Percentiles rank a stretch among this genome's conserved stretches.
phyloP scores from a whole-genome alignment of 1,140 invertebrate genomes.

The Archivesica marissinica region DNA sequence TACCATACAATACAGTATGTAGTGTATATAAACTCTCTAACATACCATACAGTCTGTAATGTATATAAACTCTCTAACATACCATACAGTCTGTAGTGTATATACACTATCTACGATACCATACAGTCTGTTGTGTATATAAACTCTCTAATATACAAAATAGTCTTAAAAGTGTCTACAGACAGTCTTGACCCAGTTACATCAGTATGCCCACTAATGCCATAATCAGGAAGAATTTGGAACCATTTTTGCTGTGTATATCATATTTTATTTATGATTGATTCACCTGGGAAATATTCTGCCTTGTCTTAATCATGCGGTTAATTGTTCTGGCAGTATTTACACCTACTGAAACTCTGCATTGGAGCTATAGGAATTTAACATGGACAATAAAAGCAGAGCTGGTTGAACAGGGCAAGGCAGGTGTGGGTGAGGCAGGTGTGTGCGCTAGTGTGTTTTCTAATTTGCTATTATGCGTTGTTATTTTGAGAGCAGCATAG shows the following conservation, averaged over 20 bases:
- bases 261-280: neutral
- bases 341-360: neutral
- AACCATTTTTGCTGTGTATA: neutral
- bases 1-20: too few species aligned
- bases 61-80: neutral
- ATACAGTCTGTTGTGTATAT: neutral
- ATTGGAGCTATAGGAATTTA: neutral
- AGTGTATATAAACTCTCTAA: too few species aligned
- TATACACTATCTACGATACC: neutral
- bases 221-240: slow-evolving; percentile 25
- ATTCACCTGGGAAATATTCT: slow-evolving; percentile 24
- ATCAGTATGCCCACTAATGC: neutral
- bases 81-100: neutral
- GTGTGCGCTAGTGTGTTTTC: neutral
- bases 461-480: neutral
- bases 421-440: neutral
- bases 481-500: neutral
- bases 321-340: slow-evolving; percentile 3
- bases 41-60: neutral
- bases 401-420: neutral
- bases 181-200: neutral
- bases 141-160: neutral
- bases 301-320: neutral
- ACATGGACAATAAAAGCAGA: neutral
- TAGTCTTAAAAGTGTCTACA: neutral